Evolutionary conservation across 1,140 invertebrate genomes (phyloP), one percentile per base, ranked within the genome.

Genomic region (Pseudoatta argentina): DNA sequence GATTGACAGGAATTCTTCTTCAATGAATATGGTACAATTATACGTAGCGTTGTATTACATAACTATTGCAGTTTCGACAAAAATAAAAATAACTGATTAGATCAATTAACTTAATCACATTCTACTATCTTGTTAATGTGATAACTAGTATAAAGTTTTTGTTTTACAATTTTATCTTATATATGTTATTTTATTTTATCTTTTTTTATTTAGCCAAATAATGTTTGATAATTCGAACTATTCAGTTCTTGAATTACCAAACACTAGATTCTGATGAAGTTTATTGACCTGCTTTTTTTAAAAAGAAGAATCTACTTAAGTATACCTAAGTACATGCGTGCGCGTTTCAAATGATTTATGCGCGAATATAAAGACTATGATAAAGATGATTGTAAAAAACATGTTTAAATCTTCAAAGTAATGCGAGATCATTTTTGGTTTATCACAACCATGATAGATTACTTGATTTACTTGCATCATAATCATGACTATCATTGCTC

Each of bases 71-170:
- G 14, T 44, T 67, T 83, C 14, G 57, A 51, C 18, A 2, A n/a
- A 61, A 83, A 83, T 83, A 83, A 73, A 82, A 34, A 59, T 82
- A 59, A 48, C 24, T 30, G 34, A 61, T 69, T 79, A 69, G 66
- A 24, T 21, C 24, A 69, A 21, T 67, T 14, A 44, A 27, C 14
- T 51, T 16, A 69, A 69, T 4, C 1, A 24, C 8, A 44, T 8
- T 48, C 6, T n/a, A 8, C 27, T 24, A 0, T 6, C 6, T 69
- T 44, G 4, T 48, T 51, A 16, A 8, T 2, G 7, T 34, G 8
- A 24, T 48, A 48, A 69, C 1, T 0, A 21, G 0, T 48, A 16
- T 21, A 24, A 48, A 44, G 0, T 5, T 21, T 67, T 39, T 5
- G 16, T 61, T 61, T 61, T 6, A 30, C 48, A 12, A 12, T 7